Base-by-base conservation (phyloP, 2,113 vertebrate genomes). In the Oryzias javanicus region DNA sequence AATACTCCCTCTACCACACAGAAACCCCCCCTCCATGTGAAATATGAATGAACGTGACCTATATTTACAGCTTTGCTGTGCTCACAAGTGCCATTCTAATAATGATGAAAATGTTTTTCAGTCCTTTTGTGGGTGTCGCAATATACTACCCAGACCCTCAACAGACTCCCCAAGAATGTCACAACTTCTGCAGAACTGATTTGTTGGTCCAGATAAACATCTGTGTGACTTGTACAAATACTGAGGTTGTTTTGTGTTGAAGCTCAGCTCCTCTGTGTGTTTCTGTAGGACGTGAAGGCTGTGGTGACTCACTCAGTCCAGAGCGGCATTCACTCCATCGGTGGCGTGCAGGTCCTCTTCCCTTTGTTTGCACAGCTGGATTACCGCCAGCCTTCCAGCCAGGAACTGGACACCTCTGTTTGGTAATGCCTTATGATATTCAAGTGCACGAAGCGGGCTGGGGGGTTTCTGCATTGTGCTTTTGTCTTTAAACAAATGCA, bases 321-420 rank as follows among this genome's bases (percentile, higher is more conserved):
- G 85, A 98, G 97, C 82, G 97, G 96, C 35, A 93, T 99, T 80
- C 97, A 99, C 84, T 99, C 97, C 6, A 94, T 99, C 42, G 97
- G 97, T 76, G 97, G 97, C 0, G 93, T 99, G 65, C 97, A 98
- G 91, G 97, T 98, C 59, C 94, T 99, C 56, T 99, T 99, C 76
- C 96, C 97, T 61, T 92, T 99, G 60, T 99, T 98, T 90, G 95
- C 95, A 83, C 97, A 99, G 87, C 86, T 99, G 86, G 97, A 99
- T 85, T 95, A 91, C 41, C 92, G 79, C 86, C 95, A 98, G 79
- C 92, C 94, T 67, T 92, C 91, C 64, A 93, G 92, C 12, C 92
- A 96, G 6, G 90, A 95, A 52, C 66, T 95, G 79, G 95, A 99
- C 86, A 94, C 92, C 82, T 95, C 94, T 71, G 89, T 99, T 67